These are phyloP conservation scores for Dinoponera quadriceps DNA, from an alignment of 1,140 invertebrate species.

Conservation along the genomic window DNA sequence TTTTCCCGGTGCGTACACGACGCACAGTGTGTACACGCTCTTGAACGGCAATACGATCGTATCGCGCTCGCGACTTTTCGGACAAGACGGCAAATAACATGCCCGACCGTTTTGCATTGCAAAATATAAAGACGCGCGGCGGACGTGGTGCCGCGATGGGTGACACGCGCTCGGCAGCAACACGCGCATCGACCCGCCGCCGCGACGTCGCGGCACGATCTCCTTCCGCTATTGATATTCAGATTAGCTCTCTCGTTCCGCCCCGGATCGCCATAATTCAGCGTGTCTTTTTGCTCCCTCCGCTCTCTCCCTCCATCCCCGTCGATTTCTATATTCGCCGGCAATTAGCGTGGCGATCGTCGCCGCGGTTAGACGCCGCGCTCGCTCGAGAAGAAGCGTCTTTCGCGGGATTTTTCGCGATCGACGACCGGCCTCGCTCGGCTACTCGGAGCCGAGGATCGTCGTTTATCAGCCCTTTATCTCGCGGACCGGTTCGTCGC, in stretches of 20 bases:
- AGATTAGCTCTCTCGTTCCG: slow-evolving; percentile 37
- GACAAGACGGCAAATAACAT: slow-evolving; percentile 24
- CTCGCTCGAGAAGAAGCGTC: slow-evolving; percentile 16
- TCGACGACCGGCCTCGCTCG: background rate
- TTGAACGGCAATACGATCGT: slow-evolving; percentile 51
- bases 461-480: slow-evolving; percentile 59
- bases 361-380: background rate
- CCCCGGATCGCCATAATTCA: slow-evolving; percentile 40
- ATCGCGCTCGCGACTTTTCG: slow-evolving; percentile 42
- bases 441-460: background rate
- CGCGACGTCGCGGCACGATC: background rate
- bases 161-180: slow-evolving; percentile 29
- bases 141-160: slow-evolving; percentile 44
- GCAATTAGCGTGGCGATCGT: slow-evolving; percentile 39
- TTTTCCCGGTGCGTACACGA: too few species aligned
- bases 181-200: background rate
- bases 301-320: too few species aligned
- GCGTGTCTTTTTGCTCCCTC: slow-evolving; percentile 31
- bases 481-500: slow-evolving; percentile 62
- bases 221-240: slow-evolving; percentile 61
- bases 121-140: slow-evolving; percentile 27
- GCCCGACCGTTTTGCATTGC: slow-evolving; percentile 29
- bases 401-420: slow-evolving; percentile 19
- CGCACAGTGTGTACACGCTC: too few species aligned
- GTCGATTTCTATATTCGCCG: slow-evolving; percentile 34